A percentile compares a stretch with the other conserved stretches of the same genome.
These are phyloP conservation scores for Agrilus cyanescens DNA, from an alignment of 2,888 invertebrate species.

Conservation along the genomic window DNA sequence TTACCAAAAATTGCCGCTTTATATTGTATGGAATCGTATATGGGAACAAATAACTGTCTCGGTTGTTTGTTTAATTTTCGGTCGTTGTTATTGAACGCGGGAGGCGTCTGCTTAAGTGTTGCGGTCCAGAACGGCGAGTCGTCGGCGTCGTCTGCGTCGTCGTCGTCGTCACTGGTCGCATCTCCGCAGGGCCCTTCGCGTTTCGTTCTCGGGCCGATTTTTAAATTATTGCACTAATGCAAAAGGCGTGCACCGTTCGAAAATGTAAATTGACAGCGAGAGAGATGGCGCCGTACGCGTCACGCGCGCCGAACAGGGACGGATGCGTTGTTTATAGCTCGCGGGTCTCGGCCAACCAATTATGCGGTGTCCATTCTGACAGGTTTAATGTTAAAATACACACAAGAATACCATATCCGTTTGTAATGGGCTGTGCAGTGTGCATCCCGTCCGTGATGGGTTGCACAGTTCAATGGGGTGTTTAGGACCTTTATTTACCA, in stretches of 20 bases:
- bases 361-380: slow-evolving; percentile 38
- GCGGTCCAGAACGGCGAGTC: too few species aligned
- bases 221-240: slow-evolving; percentile 38
- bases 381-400: slow-evolving; percentile 38
- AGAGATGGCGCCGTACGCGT: slow-evolving; percentile 23
- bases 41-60: too few species aligned
- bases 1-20: too few species aligned
- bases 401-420: slow-evolving; percentile 37
- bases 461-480: slow-evolving; percentile 24
- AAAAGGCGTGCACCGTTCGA: slow-evolving; percentile 37
- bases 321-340: slow-evolving; percentile 33
- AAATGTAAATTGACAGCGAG: slow-evolving; percentile 38
- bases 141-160: too few species aligned
- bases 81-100: slow-evolving; percentile 1
- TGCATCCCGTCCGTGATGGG: slow-evolving; percentile 9
- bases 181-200: too few species aligned
- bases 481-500: slow-evolving; percentile 24
- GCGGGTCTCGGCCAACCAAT: slow-evolving; percentile 35
- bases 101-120: too few species aligned
- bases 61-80: slow-evolving; percentile 13
- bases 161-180: too few species aligned
- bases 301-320: slow-evolving; percentile 24
- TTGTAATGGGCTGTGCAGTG: slow-evolving; percentile 33
- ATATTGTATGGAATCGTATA: too few species aligned
- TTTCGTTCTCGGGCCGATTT: slow-evolving; percentile 16